A percentile compares a stretch with the other conserved stretches of the same genome.
phyloP scores from a whole-genome alignment of 1,140 invertebrate genomes.

The Drosophila paulistorum region DNA sequence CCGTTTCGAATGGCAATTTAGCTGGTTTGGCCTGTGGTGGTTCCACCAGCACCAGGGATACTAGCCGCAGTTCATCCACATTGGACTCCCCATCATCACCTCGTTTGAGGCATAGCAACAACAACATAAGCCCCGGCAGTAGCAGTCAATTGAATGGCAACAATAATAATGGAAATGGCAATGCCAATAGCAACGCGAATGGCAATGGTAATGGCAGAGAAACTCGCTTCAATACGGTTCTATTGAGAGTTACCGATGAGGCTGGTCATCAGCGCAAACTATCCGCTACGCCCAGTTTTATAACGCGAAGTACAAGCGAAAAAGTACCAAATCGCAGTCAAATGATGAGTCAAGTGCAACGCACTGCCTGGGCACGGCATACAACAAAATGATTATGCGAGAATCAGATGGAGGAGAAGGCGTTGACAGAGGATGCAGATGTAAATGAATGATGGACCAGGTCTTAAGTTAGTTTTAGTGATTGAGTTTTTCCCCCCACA shows the following conservation, averaged over 20 bases:
- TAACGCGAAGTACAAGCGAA: conserved; percentile 92
- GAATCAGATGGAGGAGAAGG: neutral
- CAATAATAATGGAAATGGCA: conserved; percentile 35
- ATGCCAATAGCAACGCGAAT: conserved; percentile 40
- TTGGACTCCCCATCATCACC: conserved; percentile 76
- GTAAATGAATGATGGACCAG: conserved; percentile 33
- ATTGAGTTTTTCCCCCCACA: neutral
- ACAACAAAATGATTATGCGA: conserved; percentile 89
- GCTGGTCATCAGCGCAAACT: conserved; percentile 78
- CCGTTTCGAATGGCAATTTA: conserved; percentile 83
- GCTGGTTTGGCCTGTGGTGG: conserved; percentile 68
- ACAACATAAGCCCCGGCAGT: conserved; percentile 60
- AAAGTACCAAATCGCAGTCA: conserved; percentile 92
- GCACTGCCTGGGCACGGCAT: conserved; percentile 92
- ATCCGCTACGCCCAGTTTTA: conserved; percentile 84
- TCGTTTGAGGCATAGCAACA: conserved; percentile 58
- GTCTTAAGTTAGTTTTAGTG: conserved; percentile 33
- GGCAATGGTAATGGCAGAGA: conserved; percentile 56
- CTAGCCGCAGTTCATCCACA: conserved; percentile 73
- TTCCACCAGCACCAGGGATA: conserved; percentile 66
- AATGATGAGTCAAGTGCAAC: conserved; percentile 91
- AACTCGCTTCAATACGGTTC: conserved; percentile 61
- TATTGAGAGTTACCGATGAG: conserved; percentile 79
- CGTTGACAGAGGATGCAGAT: neutral
- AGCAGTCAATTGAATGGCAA: conserved; percentile 48